Base-by-base conservation (phyloP, 2,888 invertebrate genomes). In the Clepsis dumicolana region DNA sequence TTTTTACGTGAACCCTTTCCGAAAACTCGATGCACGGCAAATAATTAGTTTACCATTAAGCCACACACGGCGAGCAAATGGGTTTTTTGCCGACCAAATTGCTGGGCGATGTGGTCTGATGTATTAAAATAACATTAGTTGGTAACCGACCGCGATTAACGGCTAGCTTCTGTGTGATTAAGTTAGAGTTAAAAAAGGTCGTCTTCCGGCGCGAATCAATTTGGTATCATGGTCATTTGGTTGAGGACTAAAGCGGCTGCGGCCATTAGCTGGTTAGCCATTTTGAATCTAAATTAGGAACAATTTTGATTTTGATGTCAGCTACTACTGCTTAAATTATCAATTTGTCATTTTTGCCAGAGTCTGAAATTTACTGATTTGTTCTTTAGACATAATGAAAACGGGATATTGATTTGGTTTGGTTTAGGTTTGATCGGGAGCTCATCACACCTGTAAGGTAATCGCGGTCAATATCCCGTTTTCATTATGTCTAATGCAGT, bases 41-140 rank as follows among this genome's bases (percentile, higher is more conserved):
- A 88, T 87, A 89, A 91, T 90, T 90, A 88, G 84, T 82, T 83
- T 82, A 80, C 78, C 87, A 87, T 88, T 87, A 89, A 83, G 83
- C 85, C 87, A 84, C 87, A 87, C 87, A 87, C 87, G 84, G 86
- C 81, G 85, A 77, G 80, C 79, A 87, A 90, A 87, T 86, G 82
- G 79, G 74, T 80, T 87, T 90, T 90, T 89, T 88, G 83, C 80
- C 76, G 73, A 77, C 85, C 83, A 90, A 92, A 92, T 90, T 89
- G 84, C 81, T 78, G 78, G 74, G 73, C 74, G 78, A 74, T 77
- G 77, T 80, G 77, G 78, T 80, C 76, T 77, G 77, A 73, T 77
- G 79, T 90, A 92, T 92, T 92, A 92, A 91, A 91, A 91, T 80
- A 65, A 84, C 92, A 92, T 92, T 91, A 91, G 86, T 77, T 77